Evolutionary conservation across 2,888 invertebrate genomes (phyloP).

Genomic region (Meiosimyza decipiens): DNA sequence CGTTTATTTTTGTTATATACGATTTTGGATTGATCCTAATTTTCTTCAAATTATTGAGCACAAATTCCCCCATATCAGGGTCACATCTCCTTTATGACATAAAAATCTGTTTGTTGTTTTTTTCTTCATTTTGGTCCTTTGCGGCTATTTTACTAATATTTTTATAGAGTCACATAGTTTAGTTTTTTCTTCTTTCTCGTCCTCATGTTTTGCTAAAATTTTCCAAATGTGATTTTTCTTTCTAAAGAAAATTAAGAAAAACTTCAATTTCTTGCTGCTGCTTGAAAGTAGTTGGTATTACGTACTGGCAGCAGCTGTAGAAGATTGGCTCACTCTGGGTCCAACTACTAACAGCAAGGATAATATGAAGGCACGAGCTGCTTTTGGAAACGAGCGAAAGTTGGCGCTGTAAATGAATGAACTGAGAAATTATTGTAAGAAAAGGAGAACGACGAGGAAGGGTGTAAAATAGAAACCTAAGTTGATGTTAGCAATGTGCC

Average conservation of each 20-base stretch:
- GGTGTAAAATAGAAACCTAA: too few species aligned
- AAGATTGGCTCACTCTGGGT: too few species aligned
- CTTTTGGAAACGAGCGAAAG: too few species aligned
- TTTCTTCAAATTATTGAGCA: too few species aligned
- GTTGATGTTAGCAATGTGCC: slow-evolving; percentile 10
- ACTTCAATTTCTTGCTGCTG: not conserved
- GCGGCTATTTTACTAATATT: slow-evolving; percentile 30
- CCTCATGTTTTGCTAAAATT: slow-evolving; percentile 19
- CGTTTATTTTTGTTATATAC: not conserved
- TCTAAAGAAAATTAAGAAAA: not conserved
- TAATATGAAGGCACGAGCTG: too few species aligned
- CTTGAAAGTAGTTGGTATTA: not conserved
- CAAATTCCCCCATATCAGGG: too few species aligned
- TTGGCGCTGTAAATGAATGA: too few species aligned
- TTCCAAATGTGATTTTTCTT: slow-evolving; percentile 40
- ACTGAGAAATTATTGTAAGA: too few species aligned
- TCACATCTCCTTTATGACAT: not conserved
- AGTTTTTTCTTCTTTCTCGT: slow-evolving; percentile 12
- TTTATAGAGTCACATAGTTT: slow-evolving; percentile 22
- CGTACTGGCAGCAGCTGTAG: too few species aligned
- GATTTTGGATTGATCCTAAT: too few species aligned
- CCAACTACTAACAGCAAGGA: too few species aligned
- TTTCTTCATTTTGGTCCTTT: slow-evolving; percentile 32
- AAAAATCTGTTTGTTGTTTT: not conserved
- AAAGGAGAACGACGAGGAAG: too few species aligned